Conservation (phyloP, 2,888 invertebrate species). For the Poecilus cupreus region DNA sequence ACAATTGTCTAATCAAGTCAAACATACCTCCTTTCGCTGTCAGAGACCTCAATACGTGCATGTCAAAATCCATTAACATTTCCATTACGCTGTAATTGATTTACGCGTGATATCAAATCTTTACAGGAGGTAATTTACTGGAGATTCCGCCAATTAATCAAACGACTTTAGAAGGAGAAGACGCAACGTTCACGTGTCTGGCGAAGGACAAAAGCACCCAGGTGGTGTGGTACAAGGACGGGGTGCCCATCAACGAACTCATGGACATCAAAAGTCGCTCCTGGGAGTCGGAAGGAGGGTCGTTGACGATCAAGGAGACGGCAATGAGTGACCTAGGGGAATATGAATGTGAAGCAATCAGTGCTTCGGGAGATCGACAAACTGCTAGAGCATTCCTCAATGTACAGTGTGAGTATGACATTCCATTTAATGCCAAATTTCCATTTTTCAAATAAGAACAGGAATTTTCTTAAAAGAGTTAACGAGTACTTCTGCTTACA, state of each 20-base stretch:
- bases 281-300: conserved; percentile 83
- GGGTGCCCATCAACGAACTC: conserved; percentile 76
- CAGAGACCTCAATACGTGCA: neutral
- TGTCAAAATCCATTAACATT: conserved; percentile 9
- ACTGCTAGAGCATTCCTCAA: conserved; percentile 90
- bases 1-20: conserved; percentile 40
- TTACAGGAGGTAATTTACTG: conserved; percentile 88
- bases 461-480: too few species aligned
- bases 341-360: conserved; percentile 89
- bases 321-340: conserved; percentile 90
- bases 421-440: too few species aligned
- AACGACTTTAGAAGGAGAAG: conserved; percentile 89
- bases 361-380: conserved; percentile 83
- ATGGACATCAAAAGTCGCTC: conserved; percentile 79
- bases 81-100: neutral
- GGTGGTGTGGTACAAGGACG: conserved; percentile 82
- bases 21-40: neutral
- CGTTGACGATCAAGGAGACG: conserved; percentile 85
- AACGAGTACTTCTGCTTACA: too few species aligned
- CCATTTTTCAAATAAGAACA: too few species aligned
- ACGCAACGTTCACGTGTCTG: conserved; percentile 87
- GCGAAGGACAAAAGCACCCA: conserved; percentile 83
- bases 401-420: conserved; percentile 87
- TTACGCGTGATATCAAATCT: neutral
- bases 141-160: conserved; percentile 91